Evolutionary conservation across 2,797 vertebrate genomes (phyloP).

Genomic region (Aplochiton taeniatus): DNA sequence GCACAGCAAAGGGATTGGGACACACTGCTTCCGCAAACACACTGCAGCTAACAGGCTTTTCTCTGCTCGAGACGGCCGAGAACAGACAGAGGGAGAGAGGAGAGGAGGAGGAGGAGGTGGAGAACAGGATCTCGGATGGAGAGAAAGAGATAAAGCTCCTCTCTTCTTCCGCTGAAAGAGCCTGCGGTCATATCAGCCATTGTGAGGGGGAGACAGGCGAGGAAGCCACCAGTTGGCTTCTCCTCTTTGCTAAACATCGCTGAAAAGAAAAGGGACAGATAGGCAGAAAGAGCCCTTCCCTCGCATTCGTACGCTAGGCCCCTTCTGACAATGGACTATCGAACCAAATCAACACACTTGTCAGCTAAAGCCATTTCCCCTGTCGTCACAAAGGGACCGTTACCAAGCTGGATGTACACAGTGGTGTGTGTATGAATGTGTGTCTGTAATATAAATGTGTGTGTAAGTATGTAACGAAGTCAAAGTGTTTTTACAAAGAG

Average conservation of each 20-base stretch:
- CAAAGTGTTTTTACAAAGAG: too few relatives aligned
- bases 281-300: slow-evolving; percentile 65
- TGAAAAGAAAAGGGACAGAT: slow-evolving; percentile 38
- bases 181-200: slow-evolving; percentile 70
- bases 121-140: slow-evolving; percentile 64
- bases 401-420: slow-evolving; percentile 62
- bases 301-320: slow-evolving; percentile 63
- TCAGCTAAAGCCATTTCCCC: slow-evolving; percentile 70
- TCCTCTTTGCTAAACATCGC: slow-evolving; percentile 61
- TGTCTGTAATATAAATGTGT: slow-evolving; percentile 3
- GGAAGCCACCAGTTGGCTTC: slow-evolving; percentile 65
- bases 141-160: slow-evolving; percentile 68
- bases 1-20: slow-evolving; percentile 33
- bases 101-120: slow-evolving; percentile 45
- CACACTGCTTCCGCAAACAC: slow-evolving; percentile 48
- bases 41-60: slow-evolving; percentile 63
- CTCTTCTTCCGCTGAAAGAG: slow-evolving; percentile 62
- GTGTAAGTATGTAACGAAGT: neutral
- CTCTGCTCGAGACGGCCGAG: slow-evolving; percentile 26
- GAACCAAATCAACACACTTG: slow-evolving; percentile 71
- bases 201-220: slow-evolving; percentile 61
- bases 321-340: slow-evolving; percentile 69
- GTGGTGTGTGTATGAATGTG: slow-evolving; percentile 19
- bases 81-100: slow-evolving; percentile 33
- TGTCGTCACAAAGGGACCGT: slow-evolving; percentile 52